A percentile compares a stretch with the other conserved stretches of the same genome.
phyloP scores from a whole-genome alignment of 2,113 vertebrate genomes.

The Sceloporus tristichus region DNA sequence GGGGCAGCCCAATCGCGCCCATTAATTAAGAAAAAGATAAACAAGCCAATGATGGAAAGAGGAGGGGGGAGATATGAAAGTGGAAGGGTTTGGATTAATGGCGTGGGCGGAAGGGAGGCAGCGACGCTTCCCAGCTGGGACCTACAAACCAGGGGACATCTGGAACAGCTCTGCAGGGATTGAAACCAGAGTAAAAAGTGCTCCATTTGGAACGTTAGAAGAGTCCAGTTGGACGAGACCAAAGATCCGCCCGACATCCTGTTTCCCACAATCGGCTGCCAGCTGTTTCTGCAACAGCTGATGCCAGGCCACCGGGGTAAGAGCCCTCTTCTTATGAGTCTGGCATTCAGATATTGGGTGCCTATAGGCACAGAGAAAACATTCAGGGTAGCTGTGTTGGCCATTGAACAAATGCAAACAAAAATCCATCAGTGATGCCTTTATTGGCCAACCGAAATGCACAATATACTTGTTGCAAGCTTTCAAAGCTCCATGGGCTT shows the following conservation, averaged over 20 bases:
- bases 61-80: neutral
- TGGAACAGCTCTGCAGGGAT: conserved; percentile 47
- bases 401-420: too few species aligned
- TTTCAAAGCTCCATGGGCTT: too few species aligned
- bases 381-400: too few species aligned
- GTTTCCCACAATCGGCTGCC: neutral
- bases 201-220: neutral
- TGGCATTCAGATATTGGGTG: neutral
- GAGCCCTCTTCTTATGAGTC: too few species aligned
- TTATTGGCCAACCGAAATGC: too few species aligned
- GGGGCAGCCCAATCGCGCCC: neutral
- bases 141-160: conserved; percentile 31
- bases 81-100: neutral
- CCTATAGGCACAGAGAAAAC: neutral
- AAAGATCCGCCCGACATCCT: neutral
- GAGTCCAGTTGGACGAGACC: neutral
- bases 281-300: neutral
- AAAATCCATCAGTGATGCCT: too few species aligned
- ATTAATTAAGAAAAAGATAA: neutral
- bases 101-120: neutral
- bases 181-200: conserved; percentile 31
- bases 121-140: conserved; percentile 49
- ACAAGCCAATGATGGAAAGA: neutral
- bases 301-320: neutral
- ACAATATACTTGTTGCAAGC: too few species aligned